Conservation (phyloP, 1,140 invertebrate genomes). For the Drosophila yakuba region DNA sequence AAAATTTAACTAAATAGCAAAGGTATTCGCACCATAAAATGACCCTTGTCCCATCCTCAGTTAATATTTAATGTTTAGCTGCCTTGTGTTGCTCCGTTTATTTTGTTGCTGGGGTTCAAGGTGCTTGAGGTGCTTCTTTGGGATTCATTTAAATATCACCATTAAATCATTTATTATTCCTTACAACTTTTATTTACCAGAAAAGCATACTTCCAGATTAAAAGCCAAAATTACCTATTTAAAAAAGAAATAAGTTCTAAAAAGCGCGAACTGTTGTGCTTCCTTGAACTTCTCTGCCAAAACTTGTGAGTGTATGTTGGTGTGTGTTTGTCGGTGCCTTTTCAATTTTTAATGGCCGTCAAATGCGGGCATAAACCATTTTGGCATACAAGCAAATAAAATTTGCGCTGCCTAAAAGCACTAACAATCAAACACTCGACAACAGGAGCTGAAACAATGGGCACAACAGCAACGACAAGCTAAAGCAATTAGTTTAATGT, state of each 20-base stretch:
- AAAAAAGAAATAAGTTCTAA: too few relatives aligned
- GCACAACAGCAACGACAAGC: conserved; percentile 71
- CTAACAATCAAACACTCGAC: conserved; percentile 68
- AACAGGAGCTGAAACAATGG: conserved; percentile 43
- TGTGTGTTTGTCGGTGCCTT: conserved; percentile 11
- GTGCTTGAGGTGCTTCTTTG: too few relatives aligned
- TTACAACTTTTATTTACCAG: too few relatives aligned
- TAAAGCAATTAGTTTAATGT: conserved; percentile 84
- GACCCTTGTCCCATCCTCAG: conserved; percentile 19
- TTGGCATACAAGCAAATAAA: conserved; percentile 74
- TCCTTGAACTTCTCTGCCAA: too few relatives aligned
- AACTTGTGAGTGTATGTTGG: neutral
- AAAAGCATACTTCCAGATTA: too few relatives aligned
- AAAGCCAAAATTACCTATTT: too few relatives aligned
- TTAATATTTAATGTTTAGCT: conserved; percentile 43
- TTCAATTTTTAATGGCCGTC: conserved; percentile 50
- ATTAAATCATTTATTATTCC: too few relatives aligned
- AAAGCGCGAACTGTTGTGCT: too few relatives aligned
- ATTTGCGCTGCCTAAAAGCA: conserved; percentile 76
- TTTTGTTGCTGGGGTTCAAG: neutral
- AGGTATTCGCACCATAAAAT: conserved; percentile 9
- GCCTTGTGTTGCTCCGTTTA: neutral
- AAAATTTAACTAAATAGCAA: conserved; percentile 14
- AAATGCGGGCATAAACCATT: conserved; percentile 32
- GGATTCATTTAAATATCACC: neutral